Evolutionary conservation across 1,140 invertebrate species (phyloP).

Genomic region (Nautilus pompilius): DNA sequence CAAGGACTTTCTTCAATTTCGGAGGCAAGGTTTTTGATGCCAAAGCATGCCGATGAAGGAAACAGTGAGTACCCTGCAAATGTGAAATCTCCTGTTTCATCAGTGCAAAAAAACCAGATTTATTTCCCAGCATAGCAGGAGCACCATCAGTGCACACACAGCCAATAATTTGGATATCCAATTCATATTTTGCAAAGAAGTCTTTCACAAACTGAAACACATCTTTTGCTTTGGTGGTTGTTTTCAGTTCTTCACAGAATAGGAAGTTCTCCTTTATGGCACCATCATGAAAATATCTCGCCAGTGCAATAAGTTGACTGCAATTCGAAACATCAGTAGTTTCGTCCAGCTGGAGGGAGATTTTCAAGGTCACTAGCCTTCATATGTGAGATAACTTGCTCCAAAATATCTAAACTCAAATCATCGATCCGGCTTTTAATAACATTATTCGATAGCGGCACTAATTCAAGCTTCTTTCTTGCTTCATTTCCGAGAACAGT

Average conservation of each 20-base stretch:
- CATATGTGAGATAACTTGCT: background rate
- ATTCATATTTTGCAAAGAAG: background rate
- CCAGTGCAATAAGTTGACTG: background rate
- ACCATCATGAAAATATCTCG: background rate
- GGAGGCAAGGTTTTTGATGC: background rate
- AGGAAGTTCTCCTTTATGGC: background rate
- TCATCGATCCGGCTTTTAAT: background rate
- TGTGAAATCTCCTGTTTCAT: background rate
- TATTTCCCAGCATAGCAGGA: background rate
- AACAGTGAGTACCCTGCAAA: background rate
- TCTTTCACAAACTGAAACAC: background rate
- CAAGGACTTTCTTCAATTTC: background rate
- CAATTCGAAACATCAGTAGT: background rate
- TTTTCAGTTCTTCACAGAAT: background rate
- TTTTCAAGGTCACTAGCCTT: background rate
- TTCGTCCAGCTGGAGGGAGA: background rate
- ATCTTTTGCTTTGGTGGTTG: background rate
- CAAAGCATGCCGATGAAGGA: background rate
- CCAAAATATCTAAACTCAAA: background rate
- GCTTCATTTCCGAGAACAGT: conserved; percentile 2
- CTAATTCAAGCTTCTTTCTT: background rate
- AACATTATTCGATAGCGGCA: background rate
- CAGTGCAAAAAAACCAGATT: conserved; percentile 2
- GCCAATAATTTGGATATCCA: background rate
- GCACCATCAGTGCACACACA: background rate